phyloP scores from a whole-genome alignment of 2,888 invertebrate genomes.

The Augochlorella aurata region DNA sequence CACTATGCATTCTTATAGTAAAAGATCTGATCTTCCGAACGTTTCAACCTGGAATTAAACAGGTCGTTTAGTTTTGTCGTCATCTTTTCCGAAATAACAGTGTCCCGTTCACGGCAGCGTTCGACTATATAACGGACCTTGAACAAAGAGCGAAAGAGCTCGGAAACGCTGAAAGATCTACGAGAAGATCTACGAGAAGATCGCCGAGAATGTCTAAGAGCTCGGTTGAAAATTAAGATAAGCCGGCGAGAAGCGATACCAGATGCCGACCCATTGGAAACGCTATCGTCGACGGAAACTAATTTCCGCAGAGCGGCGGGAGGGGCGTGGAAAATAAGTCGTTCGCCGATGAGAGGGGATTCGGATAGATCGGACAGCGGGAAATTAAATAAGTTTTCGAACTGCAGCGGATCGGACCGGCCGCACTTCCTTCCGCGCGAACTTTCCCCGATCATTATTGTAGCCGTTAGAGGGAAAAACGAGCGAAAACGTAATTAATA shows the following conservation, averaged over 20 bases:
- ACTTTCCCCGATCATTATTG: background rate
- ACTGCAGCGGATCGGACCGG: background rate
- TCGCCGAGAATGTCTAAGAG: background rate
- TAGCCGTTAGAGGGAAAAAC: background rate
- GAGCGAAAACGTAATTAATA: conserved; percentile 1
- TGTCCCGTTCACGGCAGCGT: too few species aligned
- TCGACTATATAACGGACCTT: too few species aligned
- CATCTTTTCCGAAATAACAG: too few species aligned
- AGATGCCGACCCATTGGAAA: background rate
- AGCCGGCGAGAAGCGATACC: background rate
- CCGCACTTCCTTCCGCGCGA: background rate
- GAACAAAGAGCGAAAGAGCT: background rate
- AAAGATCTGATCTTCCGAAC: too few species aligned
- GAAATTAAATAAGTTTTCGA: conserved; percentile 9
- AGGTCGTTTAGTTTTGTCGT: too few species aligned
- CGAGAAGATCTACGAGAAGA: too few species aligned
- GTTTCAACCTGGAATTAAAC: too few species aligned
- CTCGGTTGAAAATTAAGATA: conserved; percentile 8
- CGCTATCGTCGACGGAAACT: background rate
- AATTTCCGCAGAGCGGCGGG: background rate
- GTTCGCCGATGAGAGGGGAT: background rate
- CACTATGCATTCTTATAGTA: too few species aligned
- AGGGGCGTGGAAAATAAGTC: conserved; percentile 2
- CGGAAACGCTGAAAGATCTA: background rate
- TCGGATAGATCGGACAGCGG: background rate